Percentiles rank a stretch among this genome's conserved stretches.
These are phyloP conservation scores for Numenius phaeopus DNA, from an alignment of 2,797 vertebrate species.

Conservation along the genomic window DNA sequence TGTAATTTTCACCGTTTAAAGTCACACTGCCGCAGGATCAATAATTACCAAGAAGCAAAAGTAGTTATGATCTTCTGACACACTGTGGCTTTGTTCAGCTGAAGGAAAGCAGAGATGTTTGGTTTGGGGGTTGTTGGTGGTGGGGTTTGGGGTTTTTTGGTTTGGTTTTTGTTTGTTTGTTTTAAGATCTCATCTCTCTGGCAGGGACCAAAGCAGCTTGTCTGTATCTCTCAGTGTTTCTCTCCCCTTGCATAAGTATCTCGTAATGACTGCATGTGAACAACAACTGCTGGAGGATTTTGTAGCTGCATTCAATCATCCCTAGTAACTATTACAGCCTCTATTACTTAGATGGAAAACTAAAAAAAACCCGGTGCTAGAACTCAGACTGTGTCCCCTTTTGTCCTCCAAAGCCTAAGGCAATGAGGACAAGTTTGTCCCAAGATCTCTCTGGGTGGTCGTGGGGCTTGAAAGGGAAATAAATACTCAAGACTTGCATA, in stretches of 20 bases:
- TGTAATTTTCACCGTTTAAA: background rate
- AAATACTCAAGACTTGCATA: background rate
- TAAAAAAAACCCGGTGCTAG: background rate
- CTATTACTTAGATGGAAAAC: background rate
- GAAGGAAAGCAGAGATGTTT: background rate
- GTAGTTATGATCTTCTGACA: background rate
- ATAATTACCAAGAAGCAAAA: background rate
- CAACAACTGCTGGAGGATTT: background rate
- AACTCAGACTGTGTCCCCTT: too few species aligned
- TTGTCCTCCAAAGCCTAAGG: background rate
- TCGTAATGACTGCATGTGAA: accelerated
- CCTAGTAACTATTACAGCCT: background rate
- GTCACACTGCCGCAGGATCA: background rate
- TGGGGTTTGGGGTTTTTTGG: background rate
- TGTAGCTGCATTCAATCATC: background rate
- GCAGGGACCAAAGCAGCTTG: background rate
- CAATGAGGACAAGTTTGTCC: accelerated
- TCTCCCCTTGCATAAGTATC: background rate
- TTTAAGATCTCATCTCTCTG: background rate
- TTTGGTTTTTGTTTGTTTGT: background rate
- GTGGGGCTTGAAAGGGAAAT: background rate
- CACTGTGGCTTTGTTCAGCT: background rate
- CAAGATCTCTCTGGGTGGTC: background rate
- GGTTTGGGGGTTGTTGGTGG: background rate
- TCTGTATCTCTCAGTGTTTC: background rate